Conservation (phyloP, 1,140 invertebrate species). For the Semibalanus balanoides region DNA sequence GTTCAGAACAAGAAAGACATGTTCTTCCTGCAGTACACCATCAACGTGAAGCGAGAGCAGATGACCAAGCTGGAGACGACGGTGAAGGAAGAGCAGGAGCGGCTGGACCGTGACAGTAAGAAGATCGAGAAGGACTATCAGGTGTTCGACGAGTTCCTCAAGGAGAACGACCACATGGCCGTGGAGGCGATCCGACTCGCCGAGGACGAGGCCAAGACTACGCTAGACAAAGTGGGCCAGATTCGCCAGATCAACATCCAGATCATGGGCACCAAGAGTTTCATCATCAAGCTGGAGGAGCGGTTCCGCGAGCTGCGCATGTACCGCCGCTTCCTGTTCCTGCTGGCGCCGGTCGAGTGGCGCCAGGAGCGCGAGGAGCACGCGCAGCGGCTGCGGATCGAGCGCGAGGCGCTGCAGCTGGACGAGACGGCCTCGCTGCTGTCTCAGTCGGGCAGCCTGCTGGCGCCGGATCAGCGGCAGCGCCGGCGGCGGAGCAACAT, state of each 20-base stretch:
- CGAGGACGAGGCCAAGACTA: background rate
- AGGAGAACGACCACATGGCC: background rate
- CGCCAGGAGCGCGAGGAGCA: background rate
- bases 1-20: background rate
- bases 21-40: background rate
- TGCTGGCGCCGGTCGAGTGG: background rate
- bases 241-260: background rate
- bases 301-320: background rate
- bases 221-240: background rate
- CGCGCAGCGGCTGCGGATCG: background rate
- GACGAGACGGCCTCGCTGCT: background rate
- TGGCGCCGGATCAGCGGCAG: background rate
- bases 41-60: background rate
- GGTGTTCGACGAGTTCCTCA: background rate
- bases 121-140: background rate
- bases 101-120: background rate
- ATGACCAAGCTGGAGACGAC: background rate
- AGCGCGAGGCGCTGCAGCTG: background rate
- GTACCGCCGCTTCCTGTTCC: background rate
- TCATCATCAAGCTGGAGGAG: slow-evolving; percentile 1
- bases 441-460: background rate
- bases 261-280: background rate
- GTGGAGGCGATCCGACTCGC: background rate
- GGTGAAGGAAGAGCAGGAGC: background rate
- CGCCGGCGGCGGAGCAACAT: too few relatives aligned